Percentiles rank a stretch among this genome's conserved stretches.
These are phyloP conservation scores for Eumacrocentrus americanus DNA, from an alignment of 2,888 invertebrate species.

Conservation along the genomic window DNA sequence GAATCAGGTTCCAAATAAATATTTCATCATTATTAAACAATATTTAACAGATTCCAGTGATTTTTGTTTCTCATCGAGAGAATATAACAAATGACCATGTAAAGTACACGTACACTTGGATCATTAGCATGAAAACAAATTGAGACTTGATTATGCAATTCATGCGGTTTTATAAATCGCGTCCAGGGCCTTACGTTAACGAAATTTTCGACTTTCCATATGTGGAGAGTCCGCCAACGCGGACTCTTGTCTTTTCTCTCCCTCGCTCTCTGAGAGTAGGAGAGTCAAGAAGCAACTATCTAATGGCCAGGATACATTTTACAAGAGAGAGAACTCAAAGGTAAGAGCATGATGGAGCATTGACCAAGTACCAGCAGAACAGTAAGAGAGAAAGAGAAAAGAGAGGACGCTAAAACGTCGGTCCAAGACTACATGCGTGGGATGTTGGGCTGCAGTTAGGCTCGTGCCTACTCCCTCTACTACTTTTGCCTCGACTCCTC, in stretches of 20 bases:
- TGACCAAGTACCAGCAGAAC: conserved; percentile 4
- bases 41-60: too few relatives aligned
- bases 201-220: conserved; percentile 22
- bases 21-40: neutral
- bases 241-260: too few relatives aligned
- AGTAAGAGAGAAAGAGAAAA: conserved; percentile 15
- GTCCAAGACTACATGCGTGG: conserved; percentile 49
- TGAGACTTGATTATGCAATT: conserved; percentile 18
- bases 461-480: conserved; percentile 56
- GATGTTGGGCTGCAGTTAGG: conserved; percentile 56
- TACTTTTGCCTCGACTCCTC: conserved; percentile 12
- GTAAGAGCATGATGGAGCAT: conserved; percentile 6
- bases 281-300: neutral
- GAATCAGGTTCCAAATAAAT: neutral
- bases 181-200: conserved; percentile 21
- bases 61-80: too few relatives aligned
- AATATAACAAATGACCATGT: too few relatives aligned
- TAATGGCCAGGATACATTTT: neutral
- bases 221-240: neutral
- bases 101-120: neutral
- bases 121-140: conserved; percentile 8
- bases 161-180: conserved; percentile 22
- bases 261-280: too few relatives aligned
- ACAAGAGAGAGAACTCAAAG: conserved; percentile 1
- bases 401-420: conserved; percentile 40